Base-by-base conservation (phyloP, 2,888 invertebrate species). In the Fabriciana adippe region DNA sequence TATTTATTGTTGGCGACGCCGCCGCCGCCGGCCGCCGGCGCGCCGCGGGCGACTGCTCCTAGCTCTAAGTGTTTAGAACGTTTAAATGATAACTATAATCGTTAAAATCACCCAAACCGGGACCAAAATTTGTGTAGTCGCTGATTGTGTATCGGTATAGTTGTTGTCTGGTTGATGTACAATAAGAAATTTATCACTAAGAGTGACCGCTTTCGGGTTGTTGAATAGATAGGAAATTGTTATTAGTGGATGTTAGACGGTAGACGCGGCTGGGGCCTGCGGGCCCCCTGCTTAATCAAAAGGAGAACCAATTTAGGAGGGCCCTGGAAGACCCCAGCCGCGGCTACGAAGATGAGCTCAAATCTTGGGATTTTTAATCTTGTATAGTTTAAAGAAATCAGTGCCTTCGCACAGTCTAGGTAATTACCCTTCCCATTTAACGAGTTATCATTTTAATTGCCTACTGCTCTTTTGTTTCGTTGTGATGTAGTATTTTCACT, bases 121-220 rank as follows among this genome's bases (percentile, higher is more conserved):
- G 92, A 91, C 92, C 92, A 92, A 92, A 87, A 85, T 87, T 88
- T 81, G 78, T 78, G 79, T 79, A 79, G 76, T 82, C 82, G 82
- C 81, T 80, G 82, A 80, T 82, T 77, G 75, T 79, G 79, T 80
- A 80, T 83, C 81, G 81, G 76, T 81, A 79, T 79, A 79, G 70
- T 81, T 86, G 84, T 87, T 88, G 35, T 41, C 85, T 78, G 79
- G 78, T 84, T 79, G 76, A 77, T 84, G 81, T 85, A 80, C 80
- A 80, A 83, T 85, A 79, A 85, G 81, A 82, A 86, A 86, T 82
- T 89, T 87, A 89, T 88, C 86, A 86, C 88, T 86, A 79, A 79
- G 84, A 86, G 87, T 86, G 88, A 82, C 82, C 85, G 85, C 84
- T 84, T 79, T 81, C 80, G 84, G 81, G 79, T 85, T 86, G 89